These are phyloP conservation scores for Florisuga fusca DNA, from an alignment of 2,797 vertebrate genomes.

Conservation along the genomic window DNA sequence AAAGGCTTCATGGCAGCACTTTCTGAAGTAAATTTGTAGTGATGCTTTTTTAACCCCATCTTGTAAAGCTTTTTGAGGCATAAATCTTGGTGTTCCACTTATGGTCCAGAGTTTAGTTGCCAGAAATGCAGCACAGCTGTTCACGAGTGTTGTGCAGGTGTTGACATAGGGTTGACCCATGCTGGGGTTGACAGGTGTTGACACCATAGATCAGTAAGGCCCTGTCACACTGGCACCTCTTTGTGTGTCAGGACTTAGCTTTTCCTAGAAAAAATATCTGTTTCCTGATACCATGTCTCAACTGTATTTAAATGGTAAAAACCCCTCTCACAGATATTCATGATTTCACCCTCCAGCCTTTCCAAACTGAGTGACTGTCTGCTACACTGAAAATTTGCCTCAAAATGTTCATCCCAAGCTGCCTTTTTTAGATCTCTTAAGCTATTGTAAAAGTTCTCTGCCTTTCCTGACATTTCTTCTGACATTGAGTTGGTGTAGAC, in stretches of 20 bases:
- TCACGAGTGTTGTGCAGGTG: neutral
- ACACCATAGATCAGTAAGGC: neutral
- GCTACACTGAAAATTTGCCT: neutral
- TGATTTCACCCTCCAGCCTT: neutral
- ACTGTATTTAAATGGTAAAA: neutral
- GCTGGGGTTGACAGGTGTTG: too few species aligned
- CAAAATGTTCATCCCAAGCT: neutral
- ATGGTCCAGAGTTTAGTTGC: neutral
- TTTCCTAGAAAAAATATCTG: neutral
- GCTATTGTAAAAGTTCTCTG: neutral
- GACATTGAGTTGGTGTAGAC: neutral
- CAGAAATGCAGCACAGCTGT: neutral
- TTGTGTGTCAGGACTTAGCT: neutral
- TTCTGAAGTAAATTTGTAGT: neutral
- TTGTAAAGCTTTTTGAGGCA: neutral
- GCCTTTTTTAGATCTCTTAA: neutral
- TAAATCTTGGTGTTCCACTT: neutral
- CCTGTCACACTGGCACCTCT: neutral
- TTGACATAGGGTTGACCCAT: neutral
- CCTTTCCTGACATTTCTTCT: neutral
- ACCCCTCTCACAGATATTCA: neutral
- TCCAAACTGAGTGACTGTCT: neutral
- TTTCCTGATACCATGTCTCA: neutral
- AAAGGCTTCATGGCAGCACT: neutral
- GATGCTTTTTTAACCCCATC: neutral